Evolutionary conservation across 92 coral and sea anemone genomes (phyloP).

Genomic region (Epizoanthus scotinus): DNA sequence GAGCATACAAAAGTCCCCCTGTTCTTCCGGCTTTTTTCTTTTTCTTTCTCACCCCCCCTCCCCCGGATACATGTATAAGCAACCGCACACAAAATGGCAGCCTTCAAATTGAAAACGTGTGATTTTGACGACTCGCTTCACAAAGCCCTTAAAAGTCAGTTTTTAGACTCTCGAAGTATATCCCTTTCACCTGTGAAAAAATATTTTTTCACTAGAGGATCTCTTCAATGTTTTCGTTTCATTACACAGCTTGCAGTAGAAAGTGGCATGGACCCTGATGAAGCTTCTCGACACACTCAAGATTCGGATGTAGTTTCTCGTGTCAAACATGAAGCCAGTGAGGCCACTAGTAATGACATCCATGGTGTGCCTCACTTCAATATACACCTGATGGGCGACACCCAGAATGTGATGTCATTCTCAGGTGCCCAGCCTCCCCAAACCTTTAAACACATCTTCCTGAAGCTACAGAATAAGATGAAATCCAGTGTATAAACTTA

Average conservation of each 20-base stretch:
- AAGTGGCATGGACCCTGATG: constrained; percentile 63
- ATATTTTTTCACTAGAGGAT: too few relatives aligned
- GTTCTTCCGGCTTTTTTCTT: too few relatives aligned
- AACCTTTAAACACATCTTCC: constrained; percentile 69
- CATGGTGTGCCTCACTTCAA: constrained; percentile 87
- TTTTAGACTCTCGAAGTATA: too few relatives aligned
- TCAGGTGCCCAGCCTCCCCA: constrained; percentile 97
- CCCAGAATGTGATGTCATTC: constrained; percentile 57
- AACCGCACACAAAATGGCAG: too few relatives aligned
- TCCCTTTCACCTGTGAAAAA: too few relatives aligned
- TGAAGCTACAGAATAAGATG: constrained; percentile 57
- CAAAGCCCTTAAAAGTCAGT: too few relatives aligned
- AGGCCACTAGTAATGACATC: constrained; percentile 65
- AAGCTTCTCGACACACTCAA: constrained; percentile 68
- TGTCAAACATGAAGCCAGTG: constrained; percentile 74
- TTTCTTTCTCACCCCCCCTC: too few relatives aligned
- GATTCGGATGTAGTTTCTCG: constrained; percentile 64
- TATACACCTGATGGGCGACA: constrained; percentile 60
- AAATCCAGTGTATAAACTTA: constrained; percentile 71
- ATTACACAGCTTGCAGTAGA: constrained; percentile 57
- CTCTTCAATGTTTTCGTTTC: background rate
- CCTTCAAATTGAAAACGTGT: too few relatives aligned
- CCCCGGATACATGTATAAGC: too few relatives aligned
- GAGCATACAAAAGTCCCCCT: too few relatives aligned
- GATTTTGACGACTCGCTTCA: too few relatives aligned